Percentiles rank a stretch among this genome's conserved stretches.
phyloP scores from a whole-genome alignment of 2,888 invertebrate species.

The Xestia rhomboidea region DNA sequence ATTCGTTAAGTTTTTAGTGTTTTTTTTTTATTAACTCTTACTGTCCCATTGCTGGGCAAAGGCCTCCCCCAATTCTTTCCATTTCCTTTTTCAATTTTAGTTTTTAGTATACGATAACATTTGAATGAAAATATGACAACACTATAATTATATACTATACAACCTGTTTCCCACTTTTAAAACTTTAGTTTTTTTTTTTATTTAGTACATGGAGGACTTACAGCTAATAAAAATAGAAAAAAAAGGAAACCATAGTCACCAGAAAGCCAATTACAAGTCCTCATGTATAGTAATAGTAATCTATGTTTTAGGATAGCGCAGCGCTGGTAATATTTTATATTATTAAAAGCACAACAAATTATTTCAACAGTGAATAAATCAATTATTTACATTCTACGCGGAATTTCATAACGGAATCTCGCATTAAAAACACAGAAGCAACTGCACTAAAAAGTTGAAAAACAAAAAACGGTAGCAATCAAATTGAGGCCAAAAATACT shows the following conservation, averaged over 20 bases:
- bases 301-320: background rate
- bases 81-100: background rate
- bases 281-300: too few relatives aligned
- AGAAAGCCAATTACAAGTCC: too few relatives aligned
- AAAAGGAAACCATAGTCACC: too few relatives aligned
- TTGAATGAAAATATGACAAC: too few relatives aligned
- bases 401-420: background rate
- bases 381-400: background rate
- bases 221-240: too few relatives aligned
- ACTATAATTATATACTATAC: background rate
- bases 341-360: background rate
- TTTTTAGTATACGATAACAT: background rate
- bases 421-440: background rate
- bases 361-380: background rate
- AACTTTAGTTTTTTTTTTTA: background rate
- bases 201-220: too few relatives aligned
- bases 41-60: too few relatives aligned
- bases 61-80: too few relatives aligned
- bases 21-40: too few relatives aligned
- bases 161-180: background rate
- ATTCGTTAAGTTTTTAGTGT: background rate
- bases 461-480: slow-evolving; percentile 21
- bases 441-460: slow-evolving; percentile 6
- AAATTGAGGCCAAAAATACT: slow-evolving; percentile 17
- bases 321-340: background rate